These are phyloP conservation scores for Aphaenogaster ashmeadi DNA, from an alignment of 1,140 invertebrate genomes.

Conservation along the genomic window DNA sequence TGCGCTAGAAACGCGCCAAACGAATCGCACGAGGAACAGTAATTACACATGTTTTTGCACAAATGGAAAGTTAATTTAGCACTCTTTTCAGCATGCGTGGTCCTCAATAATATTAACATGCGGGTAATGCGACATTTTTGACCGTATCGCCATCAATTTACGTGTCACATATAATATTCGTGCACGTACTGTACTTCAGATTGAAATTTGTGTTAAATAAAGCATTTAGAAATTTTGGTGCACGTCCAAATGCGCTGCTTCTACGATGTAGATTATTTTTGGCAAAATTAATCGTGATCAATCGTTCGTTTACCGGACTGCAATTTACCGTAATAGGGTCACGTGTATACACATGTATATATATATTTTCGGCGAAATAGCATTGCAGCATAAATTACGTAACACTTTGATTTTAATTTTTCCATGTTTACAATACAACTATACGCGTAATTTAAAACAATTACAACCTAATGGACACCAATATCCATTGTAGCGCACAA, in stretches of 20 bases:
- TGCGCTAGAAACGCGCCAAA: slow-evolving; percentile 2
- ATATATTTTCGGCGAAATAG: slow-evolving; percentile 24
- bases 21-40: background rate
- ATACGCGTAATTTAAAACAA: slow-evolving; percentile 50
- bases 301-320: slow-evolving; percentile 14
- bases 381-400: slow-evolving; percentile 33
- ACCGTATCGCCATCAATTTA: slow-evolving; percentile 19
- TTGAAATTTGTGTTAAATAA: slow-evolving; percentile 54
- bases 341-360: background rate
- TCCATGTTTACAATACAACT: slow-evolving; percentile 29
- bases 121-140: slow-evolving; percentile 32
- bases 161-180: background rate
- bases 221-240: slow-evolving; percentile 2
- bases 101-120: slow-evolving; percentile 38
- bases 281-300: slow-evolving; percentile 42
- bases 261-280: slow-evolving; percentile 47
- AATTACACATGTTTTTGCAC: slow-evolving; percentile 17
- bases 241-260: background rate
- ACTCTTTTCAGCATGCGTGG: slow-evolving; percentile 12
- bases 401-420: slow-evolving; percentile 48
- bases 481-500: slow-evolving; percentile 25
- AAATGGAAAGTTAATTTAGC: slow-evolving; percentile 26
- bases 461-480: slow-evolving; percentile 20
- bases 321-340: slow-evolving; percentile 49
- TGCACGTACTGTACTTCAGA: background rate